These are phyloP conservation scores for Nomada goodeniana DNA, from an alignment of 2,888 invertebrate species.

Conservation along the genomic window DNA sequence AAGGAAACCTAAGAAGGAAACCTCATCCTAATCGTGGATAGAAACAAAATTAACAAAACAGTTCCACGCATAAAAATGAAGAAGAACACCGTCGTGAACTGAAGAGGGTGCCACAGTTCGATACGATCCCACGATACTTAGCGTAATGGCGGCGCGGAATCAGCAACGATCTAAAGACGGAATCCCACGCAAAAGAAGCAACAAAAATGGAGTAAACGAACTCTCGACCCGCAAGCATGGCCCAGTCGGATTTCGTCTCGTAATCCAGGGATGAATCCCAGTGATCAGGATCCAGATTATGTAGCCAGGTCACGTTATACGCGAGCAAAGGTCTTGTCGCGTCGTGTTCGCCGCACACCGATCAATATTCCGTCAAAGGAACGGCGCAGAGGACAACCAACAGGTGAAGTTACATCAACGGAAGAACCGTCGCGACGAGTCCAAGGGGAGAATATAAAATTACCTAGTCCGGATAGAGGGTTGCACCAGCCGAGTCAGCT, in stretches of 20 bases:
- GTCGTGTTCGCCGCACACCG: conserved; percentile 39
- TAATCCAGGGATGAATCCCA: conserved; percentile 58
- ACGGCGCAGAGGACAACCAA: conserved; percentile 63
- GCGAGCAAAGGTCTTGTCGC: conserved; percentile 50
- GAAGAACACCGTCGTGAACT: too few species aligned
- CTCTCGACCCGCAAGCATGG: conserved; percentile 6
- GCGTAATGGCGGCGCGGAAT: conserved; percentile 13
- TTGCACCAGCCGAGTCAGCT: conserved; percentile 35
- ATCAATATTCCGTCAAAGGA: conserved; percentile 67
- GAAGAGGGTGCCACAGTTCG: neutral
- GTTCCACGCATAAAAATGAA: too few species aligned
- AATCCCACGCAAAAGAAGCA: conserved; percentile 19
- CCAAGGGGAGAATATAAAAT: conserved; percentile 73
- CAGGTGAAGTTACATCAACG: conserved; percentile 70
- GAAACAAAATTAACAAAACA: neutral
- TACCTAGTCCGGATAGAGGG: conserved; percentile 53
- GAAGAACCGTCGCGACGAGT: conserved; percentile 60
- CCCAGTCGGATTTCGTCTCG: conserved; percentile 10
- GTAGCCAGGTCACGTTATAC: conserved; percentile 65
- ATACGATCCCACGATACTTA: neutral
- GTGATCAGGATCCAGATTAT: conserved; percentile 56
- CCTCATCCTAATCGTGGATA: too few species aligned
- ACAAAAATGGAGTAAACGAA: conserved; percentile 33
- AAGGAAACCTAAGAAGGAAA: too few species aligned
- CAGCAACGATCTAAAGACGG: neutral